Base-by-base conservation (phyloP, 2,113 vertebrate genomes). In the Dermatemys mawii region DNA sequence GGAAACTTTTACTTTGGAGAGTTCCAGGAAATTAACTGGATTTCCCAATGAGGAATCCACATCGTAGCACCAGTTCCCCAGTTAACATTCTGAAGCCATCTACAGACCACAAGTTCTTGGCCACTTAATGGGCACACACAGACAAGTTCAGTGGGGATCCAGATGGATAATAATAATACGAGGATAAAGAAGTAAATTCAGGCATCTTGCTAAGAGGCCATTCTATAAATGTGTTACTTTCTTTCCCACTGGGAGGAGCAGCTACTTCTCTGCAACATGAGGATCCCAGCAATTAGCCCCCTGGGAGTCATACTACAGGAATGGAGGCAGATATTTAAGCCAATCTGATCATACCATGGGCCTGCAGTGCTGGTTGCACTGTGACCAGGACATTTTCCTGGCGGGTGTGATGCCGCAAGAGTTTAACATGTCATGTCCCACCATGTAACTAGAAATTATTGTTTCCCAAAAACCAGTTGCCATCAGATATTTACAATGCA, bases 61-160 rank as follows among this genome's bases (percentile, higher is more conserved):
- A 35, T 57, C 26, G 46, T 57, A 86, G 70, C 80, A 0, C 8
- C n/a, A 24, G 3, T 44, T 75, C 22, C 41, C 70, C 70, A 75
- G 73, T 46, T 76, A 16, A 44, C 41, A 76, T 44, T 26, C 22
- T 41, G 41, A 46, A 76, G 73, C 26, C 73, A 76, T 13, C 38
- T 76, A 12, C 73, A 14, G 12, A 46, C 46, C 6, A 24, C 12
- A 76, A 14, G 19, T 44, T 29, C 53, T 76, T 3, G n/a, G 38
- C 63, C 73, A 24, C 17, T 49, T 17, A 70, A 22, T 41, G 50
- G 50, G 8, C 21, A 73, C 13, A 3, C 78, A 11, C 0, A 0
- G 48, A 14, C 54, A 3, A 8, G 1, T n/a, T 50, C 78, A 51
- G 21, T 50, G 32, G 32, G 17, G n/a, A 35, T 79, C 48, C 32